phyloP scores from a whole-genome alignment of 2,797 vertebrate species.

The Decapterus maruadsi region DNA sequence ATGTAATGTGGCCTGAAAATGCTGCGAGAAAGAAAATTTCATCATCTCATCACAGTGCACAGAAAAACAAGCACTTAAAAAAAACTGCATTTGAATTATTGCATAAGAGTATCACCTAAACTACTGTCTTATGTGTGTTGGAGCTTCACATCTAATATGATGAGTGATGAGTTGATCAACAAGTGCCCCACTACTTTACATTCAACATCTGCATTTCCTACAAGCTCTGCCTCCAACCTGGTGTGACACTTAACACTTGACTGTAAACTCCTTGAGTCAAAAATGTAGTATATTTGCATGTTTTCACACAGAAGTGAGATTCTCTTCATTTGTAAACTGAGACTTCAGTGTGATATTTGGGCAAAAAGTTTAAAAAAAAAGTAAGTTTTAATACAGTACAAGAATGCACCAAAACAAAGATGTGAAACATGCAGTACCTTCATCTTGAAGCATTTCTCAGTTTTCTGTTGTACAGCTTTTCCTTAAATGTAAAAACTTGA shows the following conservation, averaged over 20 bases:
- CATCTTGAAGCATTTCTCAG: neutral
- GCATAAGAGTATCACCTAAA: neutral
- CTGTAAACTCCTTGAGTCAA: neutral
- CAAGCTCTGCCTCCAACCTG: neutral
- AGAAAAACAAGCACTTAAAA: neutral
- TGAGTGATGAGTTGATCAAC: neutral
- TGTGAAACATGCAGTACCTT: neutral
- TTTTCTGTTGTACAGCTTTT: neutral
- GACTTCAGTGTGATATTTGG: neutral
- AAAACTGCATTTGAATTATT: neutral
- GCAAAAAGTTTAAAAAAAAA: neutral
- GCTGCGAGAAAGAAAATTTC: neutral
- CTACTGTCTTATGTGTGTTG: neutral
- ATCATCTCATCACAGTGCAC: neutral
- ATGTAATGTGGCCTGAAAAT: neutral
- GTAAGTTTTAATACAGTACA: neutral
- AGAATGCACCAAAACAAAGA: neutral
- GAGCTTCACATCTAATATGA: neutral
- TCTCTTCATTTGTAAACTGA: neutral
- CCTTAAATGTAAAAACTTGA: constrained; percentile 1
- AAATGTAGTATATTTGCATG: neutral
- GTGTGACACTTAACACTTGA: no score
- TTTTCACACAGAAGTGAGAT: neutral
- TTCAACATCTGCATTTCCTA: neutral
- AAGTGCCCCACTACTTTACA: neutral